Evolutionary conservation across 2,888 invertebrate genomes (phyloP).

Genomic region (Monochamus alternatus): DNA sequence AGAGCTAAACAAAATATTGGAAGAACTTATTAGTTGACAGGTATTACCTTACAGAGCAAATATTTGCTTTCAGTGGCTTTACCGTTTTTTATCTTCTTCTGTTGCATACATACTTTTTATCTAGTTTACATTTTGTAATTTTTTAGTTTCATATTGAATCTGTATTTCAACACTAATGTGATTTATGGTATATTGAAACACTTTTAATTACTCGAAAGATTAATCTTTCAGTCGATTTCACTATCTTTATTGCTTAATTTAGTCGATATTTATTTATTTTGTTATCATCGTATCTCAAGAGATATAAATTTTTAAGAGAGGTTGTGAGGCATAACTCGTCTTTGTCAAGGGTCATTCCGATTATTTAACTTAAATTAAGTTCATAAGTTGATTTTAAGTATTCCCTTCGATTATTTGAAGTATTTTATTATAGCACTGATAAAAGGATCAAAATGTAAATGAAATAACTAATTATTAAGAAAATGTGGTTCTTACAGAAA

Average conservation of each 20-base stretch:
- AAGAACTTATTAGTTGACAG: conserved; percentile 14
- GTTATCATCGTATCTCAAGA: not conserved
- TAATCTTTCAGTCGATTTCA: not conserved
- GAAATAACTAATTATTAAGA: no score
- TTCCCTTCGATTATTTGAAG: not conserved
- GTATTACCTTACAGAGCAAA: conserved; percentile 24
- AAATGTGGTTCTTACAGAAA: no score
- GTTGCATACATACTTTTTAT: conserved; percentile 5
- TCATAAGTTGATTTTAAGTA: not conserved
- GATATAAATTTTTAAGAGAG: not conserved
- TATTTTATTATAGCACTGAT: no score
- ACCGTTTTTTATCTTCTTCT: conserved; percentile 14
- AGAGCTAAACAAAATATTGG: conserved; percentile 14
- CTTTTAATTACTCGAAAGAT: not conserved
- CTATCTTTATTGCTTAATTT: conserved; percentile 1
- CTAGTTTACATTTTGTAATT: conserved; percentile 5
- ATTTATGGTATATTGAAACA: not conserved
- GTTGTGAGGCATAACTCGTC: not conserved
- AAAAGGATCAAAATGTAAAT: no score
- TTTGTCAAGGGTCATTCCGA: not conserved
- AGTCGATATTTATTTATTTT: not conserved
- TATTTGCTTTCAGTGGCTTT: conserved; percentile 15
- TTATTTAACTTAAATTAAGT: not conserved
- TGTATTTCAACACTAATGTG: not conserved
- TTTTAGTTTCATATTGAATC: not conserved